Evolutionary conservation across 2,797 vertebrate species (phyloP).

Genomic region (Pipistrellus pipistrellus): DNA sequence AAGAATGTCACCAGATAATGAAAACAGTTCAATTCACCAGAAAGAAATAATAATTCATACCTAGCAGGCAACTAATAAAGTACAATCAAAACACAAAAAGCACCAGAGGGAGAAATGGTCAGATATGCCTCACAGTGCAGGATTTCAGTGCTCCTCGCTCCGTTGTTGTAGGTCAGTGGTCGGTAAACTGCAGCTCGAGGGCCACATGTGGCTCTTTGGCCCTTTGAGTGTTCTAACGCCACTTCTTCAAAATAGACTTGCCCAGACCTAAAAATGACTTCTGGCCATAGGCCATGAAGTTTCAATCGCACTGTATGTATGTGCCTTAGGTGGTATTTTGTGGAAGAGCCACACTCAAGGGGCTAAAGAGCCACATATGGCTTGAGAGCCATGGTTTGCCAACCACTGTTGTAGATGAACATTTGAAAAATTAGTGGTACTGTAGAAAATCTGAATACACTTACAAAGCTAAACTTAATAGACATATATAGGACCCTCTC

Average conservation of each 20-base stretch:
- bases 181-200: too few species aligned
- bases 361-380: too few species aligned
- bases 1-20: background rate
- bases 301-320: too few species aligned
- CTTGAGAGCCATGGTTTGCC: too few species aligned
- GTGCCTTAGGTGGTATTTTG: too few species aligned
- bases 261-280: too few species aligned
- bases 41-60: slow-evolving; percentile 26
- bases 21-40: background rate
- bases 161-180: background rate
- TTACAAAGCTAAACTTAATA: background rate
- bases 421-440: slow-evolving; percentile 2
- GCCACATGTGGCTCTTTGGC: too few species aligned
- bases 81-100: background rate
- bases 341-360: too few species aligned
- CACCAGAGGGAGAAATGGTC: background rate
- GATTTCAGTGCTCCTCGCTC: background rate
- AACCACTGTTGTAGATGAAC: background rate
- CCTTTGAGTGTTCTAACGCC: too few species aligned
- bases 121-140: background rate
- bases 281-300: too few species aligned
- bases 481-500: background rate
- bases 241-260: too few species aligned
- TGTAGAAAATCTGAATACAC: background rate
- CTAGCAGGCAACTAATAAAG: background rate